Evolutionary conservation across 2,888 invertebrate species (phyloP), one percentile per base, ranked within the genome.

Genomic region (Pogonocherus hispidulus): DNA sequence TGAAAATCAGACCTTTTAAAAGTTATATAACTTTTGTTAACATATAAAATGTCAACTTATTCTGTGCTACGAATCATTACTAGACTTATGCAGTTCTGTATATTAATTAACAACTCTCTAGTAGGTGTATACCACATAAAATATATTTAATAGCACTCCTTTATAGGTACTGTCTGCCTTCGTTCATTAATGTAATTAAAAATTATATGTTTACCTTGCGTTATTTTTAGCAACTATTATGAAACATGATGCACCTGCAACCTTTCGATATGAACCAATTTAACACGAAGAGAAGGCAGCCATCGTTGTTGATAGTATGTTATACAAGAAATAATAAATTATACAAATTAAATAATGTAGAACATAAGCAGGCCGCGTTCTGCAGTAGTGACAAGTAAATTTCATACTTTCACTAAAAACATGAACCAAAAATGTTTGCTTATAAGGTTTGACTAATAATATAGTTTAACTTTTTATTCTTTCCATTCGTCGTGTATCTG

Each of bases 351-450:
- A 49, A 49, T 22, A 18, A 49, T 20, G 49, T 19, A 49, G 49
- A 27, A 52, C 5, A 52, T 22, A 27, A 27, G 27, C 3, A 14
- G 23, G 14, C 18, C 51, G 18, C 2, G 27, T 52, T 52, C 51
- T 27, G 14, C 51, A 27, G 9, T 14, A 52, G 27, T 2, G 14
- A 14, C 14, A 52, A n/a, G 5, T 1, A 41, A 22, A 52, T 52
- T 52, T 27, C 51, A 27, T 16, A 52, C 51, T 52, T 52, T 52
- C 51, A 52, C 51, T 52, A 27, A 23, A 52, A 27, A 52, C 23
- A n/a, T 52, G 27, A 27, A 52, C 27, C 27, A n/a, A 27, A 27
- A 27, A 52, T 22, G 27, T 52, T 23, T 27, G 20, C 27, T 16
- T 41, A 8, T 32, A 32, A 1, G n/a, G 32, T 32, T 32, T 32